Evolutionary conservation across 1,140 invertebrate species (phyloP).

Genomic region (Dolichoris vasculosae): DNA sequence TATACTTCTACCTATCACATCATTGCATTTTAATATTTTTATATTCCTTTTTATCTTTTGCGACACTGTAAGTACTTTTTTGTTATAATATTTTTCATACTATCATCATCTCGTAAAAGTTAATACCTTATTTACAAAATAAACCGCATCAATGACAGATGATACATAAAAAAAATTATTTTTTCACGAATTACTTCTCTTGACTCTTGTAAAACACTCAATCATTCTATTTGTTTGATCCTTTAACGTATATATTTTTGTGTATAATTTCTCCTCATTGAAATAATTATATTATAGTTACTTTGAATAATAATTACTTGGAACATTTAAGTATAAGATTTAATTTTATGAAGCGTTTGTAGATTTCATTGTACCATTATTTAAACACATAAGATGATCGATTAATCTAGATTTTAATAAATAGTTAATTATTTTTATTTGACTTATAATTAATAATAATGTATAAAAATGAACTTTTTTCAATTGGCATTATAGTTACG

Average conservation of each 20-base stretch:
- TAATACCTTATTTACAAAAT: constrained; percentile 33
- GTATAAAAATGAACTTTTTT: no score
- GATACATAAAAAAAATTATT: constrained; percentile 41
- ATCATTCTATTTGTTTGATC: constrained; percentile 23
- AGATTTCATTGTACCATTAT: no score
- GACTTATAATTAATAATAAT: no score
- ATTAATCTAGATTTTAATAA: no score
- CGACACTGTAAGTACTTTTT: background rate
- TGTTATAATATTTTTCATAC: background rate
- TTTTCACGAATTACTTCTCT: background rate
- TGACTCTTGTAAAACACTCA: background rate
- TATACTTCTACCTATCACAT: background rate
- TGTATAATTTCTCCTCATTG: background rate
- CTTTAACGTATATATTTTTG: background rate
- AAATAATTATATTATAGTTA: background rate
- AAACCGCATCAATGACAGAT: constrained; percentile 23
- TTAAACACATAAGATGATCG: no score
- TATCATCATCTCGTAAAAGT: background rate
- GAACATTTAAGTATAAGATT: no score
- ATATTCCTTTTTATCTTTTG: background rate
- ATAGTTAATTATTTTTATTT: no score
- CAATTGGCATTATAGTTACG: no score
- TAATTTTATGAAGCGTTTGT: no score
- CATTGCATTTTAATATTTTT: background rate
- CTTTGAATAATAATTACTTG: no score